Conservation (phyloP, 2,113 vertebrate genomes). For the Oryzias celebensis region DNA sequence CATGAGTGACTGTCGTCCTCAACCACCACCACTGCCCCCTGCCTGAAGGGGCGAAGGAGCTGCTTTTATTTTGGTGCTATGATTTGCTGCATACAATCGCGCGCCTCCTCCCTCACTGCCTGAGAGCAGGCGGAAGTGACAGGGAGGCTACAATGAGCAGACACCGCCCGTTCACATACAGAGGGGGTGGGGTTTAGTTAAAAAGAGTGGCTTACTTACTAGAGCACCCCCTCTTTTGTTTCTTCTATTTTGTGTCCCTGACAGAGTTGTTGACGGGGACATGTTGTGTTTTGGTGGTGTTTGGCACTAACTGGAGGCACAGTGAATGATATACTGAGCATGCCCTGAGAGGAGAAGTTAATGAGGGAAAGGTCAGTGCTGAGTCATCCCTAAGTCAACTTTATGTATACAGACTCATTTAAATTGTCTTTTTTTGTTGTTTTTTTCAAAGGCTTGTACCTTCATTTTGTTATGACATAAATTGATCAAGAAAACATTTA, state of each 20-base stretch:
- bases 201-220: no score
- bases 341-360: constrained; percentile 20
- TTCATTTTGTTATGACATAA: constrained; percentile 62
- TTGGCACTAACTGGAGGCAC: constrained; percentile 19
- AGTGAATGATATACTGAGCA: not conserved
- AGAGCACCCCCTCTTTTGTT: no score
- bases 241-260: constrained; percentile 15
- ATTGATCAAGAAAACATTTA: constrained; percentile 1
- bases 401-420: constrained; percentile 43
- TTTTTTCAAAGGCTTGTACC: constrained; percentile 72
- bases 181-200: no score
- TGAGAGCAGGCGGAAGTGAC: constrained; percentile 19
- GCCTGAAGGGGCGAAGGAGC: constrained; percentile 28
- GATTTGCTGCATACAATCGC: constrained; percentile 75
- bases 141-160: constrained; percentile 18
- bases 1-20: constrained; percentile 61
- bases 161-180: not conserved
- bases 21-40: constrained; percentile 5
- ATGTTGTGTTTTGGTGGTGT: constrained; percentile 25
- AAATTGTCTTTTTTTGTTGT: constrained; percentile 21
- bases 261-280: constrained; percentile 14
- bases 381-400: constrained; percentile 21
- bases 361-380: not conserved
- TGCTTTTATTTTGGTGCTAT: constrained; percentile 67
- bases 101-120: constrained; percentile 44